These are phyloP conservation scores for Cottus gobio DNA, from an alignment of 2,113 vertebrate species.

Conservation along the genomic window DNA sequence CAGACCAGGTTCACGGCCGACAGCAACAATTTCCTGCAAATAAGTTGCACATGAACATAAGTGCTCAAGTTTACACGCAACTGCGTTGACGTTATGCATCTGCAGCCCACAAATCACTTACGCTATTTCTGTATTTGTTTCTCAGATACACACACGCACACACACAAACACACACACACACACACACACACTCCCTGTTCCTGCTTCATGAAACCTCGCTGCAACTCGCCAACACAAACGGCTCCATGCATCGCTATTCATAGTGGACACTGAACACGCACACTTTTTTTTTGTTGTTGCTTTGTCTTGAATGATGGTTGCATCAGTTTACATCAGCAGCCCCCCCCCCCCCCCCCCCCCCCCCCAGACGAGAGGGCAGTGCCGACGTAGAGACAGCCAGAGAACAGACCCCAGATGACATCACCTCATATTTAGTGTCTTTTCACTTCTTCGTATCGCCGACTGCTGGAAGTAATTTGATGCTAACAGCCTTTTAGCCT, in stretches of 20 bases:
- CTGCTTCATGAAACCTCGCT: constrained; percentile 64
- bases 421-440: constrained; percentile 26
- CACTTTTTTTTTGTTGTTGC: constrained; percentile 56
- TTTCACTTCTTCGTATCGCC: neutral
- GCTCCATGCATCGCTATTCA: constrained; percentile 33
- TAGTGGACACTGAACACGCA: constrained; percentile 61
- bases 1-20: neutral
- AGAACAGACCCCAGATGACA: constrained; percentile 25
- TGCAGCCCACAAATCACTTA: neutral
- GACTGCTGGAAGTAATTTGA: constrained; percentile 21
- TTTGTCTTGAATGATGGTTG: constrained; percentile 77
- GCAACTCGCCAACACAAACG: constrained; percentile 64
- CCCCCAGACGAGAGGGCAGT: constrained; percentile 37
- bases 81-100: neutral
- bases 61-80: neutral
- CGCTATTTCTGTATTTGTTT: neutral
- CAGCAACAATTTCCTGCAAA: neutral
- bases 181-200: neutral
- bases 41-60: neutral
- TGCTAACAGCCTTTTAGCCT: neutral
- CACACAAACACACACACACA: neutral
- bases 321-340: constrained; percentile 80
- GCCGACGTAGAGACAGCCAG: constrained; percentile 5
- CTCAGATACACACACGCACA: neutral
- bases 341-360: neutral